A percentile compares a stretch with the other conserved stretches of the same genome.
Conservation (phyloP, 1,140 invertebrate species). For the Caenorhabditis briggsae region DNA sequence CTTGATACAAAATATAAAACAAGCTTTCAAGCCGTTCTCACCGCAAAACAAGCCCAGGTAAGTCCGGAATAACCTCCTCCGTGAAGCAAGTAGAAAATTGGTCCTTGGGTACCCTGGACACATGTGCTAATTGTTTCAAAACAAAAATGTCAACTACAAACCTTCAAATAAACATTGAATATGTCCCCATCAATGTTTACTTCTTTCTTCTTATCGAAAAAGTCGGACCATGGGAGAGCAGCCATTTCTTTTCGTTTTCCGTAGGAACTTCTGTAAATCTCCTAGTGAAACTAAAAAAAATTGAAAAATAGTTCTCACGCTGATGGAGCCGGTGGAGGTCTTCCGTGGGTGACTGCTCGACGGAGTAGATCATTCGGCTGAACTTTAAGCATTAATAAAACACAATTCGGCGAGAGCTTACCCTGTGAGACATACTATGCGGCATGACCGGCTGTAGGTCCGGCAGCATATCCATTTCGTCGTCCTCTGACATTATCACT, state of each 20-base stretch:
- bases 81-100: constrained; percentile 75
- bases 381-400: neutral
- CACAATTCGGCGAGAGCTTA: neutral
- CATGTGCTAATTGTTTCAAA: neutral
- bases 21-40: constrained; percentile 26
- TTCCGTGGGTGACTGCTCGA: constrained; percentile 19
- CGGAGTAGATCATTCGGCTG: constrained; percentile 30
- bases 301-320: neutral
- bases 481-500: constrained; percentile 12
- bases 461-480: constrained; percentile 14
- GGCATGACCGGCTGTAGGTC: constrained; percentile 3
- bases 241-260: constrained; percentile 35
- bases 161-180: constrained; percentile 76
- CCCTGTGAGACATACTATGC: neutral
- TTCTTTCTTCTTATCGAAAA: constrained; percentile 72
- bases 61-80: constrained; percentile 77
- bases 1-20: neutral
- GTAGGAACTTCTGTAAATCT: neutral
- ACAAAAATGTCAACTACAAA: neutral
- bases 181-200: constrained; percentile 68
- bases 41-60: constrained; percentile 75
- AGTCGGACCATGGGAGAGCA: constrained; percentile 71
- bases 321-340: neutral
- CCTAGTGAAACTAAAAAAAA: too few relatives aligned
- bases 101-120: constrained; percentile 69